Evolutionary conservation across 2,888 invertebrate species (phyloP), one percentile per base, ranked within the genome.

Genomic region (Cheilosia grossa): DNA sequence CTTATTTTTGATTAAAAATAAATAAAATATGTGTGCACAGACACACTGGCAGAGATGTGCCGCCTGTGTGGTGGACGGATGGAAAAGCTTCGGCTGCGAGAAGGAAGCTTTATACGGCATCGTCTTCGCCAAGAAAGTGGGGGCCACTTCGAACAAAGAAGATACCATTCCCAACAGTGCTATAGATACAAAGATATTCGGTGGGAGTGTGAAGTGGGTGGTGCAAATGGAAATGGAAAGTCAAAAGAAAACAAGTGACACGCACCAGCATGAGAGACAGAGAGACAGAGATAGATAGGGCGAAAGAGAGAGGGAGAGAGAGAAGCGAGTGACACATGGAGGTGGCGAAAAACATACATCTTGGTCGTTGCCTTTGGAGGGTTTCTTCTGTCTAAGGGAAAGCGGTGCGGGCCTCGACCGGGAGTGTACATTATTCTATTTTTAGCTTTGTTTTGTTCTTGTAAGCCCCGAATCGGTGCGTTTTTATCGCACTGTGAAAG

Each of bases 1-100:
- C 15, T 27, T 44, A 51, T 51, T 75, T 82, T 66, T 82, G 82
- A 82, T 82, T 82, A 82, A 82, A 82, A 82, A 82, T 82, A 82
- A 82, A 82, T 82, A 82, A 82, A 82, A 82, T 82, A 82, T 82
- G 72, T 81, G 69, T 64, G 40, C 58, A 59, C n/a, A 44, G 10
- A 59, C 6, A 54, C 40, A 69, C 37, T 24, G 30, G 4, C 21
- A 44, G 42, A 27, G 27, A 27, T 27, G 5, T 27, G 5, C 30
- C 30, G 74, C 56, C 74, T 74, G 64, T 54, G 49, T 30, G 56
- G 54, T 37, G 7, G n/a, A 72, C 13, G 21, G 19, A 49, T 4
- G 21, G 24, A 27, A 51, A 81, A 74, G 74, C 74, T 81, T 40
- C 47, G 24, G 49, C 30, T 24, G 37, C 6, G 59, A 59, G 49